phyloP scores from a whole-genome alignment of 2,113 vertebrate species.

The Sylvia atricapilla region DNA sequence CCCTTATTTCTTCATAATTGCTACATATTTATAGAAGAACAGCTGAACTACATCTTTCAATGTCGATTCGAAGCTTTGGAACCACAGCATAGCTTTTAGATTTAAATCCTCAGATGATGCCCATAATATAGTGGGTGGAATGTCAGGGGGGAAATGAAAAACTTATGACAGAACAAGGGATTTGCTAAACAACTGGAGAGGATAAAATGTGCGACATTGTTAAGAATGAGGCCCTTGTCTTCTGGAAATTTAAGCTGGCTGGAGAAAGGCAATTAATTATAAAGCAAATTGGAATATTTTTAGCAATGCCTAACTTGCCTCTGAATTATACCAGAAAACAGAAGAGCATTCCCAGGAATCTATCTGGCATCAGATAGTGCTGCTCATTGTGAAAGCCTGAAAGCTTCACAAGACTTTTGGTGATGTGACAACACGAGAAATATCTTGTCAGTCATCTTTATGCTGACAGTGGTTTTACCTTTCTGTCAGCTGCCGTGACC shows the following conservation, averaged over 20 bases:
- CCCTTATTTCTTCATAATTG: slow-evolving; percentile 65
- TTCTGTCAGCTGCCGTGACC: background rate
- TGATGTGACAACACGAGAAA: background rate
- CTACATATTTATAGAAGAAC: slow-evolving; percentile 46
- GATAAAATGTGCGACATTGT: background rate
- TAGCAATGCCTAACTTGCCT: background rate
- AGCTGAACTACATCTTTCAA: slow-evolving; percentile 27
- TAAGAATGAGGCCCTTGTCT: background rate
- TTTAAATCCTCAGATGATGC: slow-evolving; percentile 5
- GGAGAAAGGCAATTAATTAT: background rate
- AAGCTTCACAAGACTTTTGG: background rate
- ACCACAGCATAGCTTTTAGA: background rate
- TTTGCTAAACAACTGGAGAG: slow-evolving; percentile 3
- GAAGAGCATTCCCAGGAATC: background rate
- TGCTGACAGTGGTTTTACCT: background rate
- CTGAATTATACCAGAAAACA: background rate
- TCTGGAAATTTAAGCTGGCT: background rate
- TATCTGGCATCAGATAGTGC: background rate
- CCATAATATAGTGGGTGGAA: background rate
- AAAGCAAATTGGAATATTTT: background rate
- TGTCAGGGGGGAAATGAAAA: background rate
- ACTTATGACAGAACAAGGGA: background rate
- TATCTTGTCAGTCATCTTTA: background rate
- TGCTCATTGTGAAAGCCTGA: background rate
- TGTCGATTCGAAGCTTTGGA: slow-evolving; percentile 38